Base-by-base conservation (phyloP, 2,888 invertebrate genomes). In the Endomychus coccineus region DNA sequence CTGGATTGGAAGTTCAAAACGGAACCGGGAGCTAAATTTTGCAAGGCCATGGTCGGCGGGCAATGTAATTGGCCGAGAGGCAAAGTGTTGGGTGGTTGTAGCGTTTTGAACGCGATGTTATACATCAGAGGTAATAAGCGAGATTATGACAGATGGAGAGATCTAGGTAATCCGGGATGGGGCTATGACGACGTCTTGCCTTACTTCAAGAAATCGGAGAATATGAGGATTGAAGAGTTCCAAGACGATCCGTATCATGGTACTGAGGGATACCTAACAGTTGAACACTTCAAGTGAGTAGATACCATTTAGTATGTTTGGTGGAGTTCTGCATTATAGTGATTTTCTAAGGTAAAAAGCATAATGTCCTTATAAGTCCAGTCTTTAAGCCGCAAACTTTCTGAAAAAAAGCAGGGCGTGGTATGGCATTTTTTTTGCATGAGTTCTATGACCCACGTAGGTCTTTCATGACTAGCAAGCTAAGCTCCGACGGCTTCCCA, bases 71-170 rank as follows among this genome's bases (percentile, higher is more conserved):
- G 83, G 84, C 85, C 85, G 0, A 71, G 89, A 15, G 89, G 83
- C 0, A 84, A 82, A 67, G 80, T 82, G 4, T 67, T 87, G 12
- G 82, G 82, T 13, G 92, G 92, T 0, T 81, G 80, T 9, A 87
- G 88, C 53, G 82, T 83, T 1, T 66, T 91, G 2, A 92, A 92
- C 59, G 91, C 89, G 11, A 91, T 94, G 91, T 70, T 88, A 39
- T 91, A 91, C 54, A 71, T 90, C 0, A 70, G 92, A 34, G 92
- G 91, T 0, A 89, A 92, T 57, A 75, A 74, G 32, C 71, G 68
- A 2, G 92, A 92, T 58, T 94, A 89, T 59, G 87, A 94, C 54
- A 67, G 71, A n/a, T 94, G 92, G 92, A 82, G 77, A 12, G 61
- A 58, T 7, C 58, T 81, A 55, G 92, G 91, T 0, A 81, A 73